Evolutionary conservation across 2,888 invertebrate species (phyloP).

Genomic region (Smittia aterrima): DNA sequence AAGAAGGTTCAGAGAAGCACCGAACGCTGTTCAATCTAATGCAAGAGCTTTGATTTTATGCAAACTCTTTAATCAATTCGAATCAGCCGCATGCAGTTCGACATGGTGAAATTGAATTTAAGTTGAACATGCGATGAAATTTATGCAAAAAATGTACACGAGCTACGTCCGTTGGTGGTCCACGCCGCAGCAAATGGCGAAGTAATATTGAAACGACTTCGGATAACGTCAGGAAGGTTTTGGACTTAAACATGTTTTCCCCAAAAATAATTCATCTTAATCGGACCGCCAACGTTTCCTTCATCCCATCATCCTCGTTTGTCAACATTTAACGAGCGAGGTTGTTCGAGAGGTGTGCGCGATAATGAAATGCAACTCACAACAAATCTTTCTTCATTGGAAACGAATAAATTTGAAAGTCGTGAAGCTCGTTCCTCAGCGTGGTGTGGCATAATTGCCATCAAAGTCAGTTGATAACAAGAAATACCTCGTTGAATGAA

Average conservation of each 20-base stretch:
- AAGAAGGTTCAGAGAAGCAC: background rate
- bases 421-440: background rate
- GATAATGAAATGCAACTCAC: background rate
- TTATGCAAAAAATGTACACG: constrained; percentile 34
- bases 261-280: background rate
- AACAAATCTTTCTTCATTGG: no score
- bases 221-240: no score
- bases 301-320: background rate
- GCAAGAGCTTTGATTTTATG: constrained; percentile 10
- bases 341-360: background rate
- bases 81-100: background rate
- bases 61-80: background rate
- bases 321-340: background rate
- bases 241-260: background rate
- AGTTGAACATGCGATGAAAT: constrained; percentile 27
- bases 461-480: background rate
- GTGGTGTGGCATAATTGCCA: background rate
- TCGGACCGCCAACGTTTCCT: background rate
- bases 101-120: constrained; percentile 5
- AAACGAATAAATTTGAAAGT: no score
- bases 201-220: no score
- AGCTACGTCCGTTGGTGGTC: constrained; percentile 21
- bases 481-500: background rate
- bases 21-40: constrained; percentile 12
- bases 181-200: background rate